phyloP scores from a whole-genome alignment of 2,113 vertebrate species.

The Saiga tatarica region DNA sequence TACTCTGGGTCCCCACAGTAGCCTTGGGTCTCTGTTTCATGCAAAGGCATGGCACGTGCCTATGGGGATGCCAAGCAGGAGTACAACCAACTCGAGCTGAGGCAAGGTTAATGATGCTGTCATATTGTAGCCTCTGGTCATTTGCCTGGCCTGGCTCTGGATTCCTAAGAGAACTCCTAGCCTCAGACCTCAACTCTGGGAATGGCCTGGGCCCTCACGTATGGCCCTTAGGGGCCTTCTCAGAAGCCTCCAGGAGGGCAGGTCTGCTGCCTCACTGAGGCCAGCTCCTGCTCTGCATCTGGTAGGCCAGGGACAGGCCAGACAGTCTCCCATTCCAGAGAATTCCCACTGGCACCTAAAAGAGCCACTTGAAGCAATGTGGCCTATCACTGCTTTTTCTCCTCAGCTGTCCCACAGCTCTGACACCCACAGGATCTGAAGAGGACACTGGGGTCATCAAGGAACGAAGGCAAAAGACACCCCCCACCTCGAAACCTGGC shows the following conservation, averaged over 20 bases:
- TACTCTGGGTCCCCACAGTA: neutral
- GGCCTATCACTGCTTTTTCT: neutral
- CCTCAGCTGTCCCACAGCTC: neutral
- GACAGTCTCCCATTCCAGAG: neutral
- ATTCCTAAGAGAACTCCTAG: neutral
- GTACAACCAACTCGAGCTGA: neutral
- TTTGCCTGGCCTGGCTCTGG: neutral
- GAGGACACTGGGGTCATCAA: neutral
- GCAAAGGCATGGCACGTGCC: neutral
- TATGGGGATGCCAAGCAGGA: neutral
- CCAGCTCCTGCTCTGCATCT: neutral
- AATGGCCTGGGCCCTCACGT: neutral
- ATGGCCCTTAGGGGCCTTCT: neutral
- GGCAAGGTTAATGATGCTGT: neutral
- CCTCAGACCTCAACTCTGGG: neutral
- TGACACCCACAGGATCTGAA: neutral
- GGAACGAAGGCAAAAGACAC: neutral
- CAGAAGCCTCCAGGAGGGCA: neutral
- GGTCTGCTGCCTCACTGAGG: neutral
- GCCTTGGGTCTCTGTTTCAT: neutral
- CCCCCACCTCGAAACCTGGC: neutral
- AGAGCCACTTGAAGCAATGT: neutral
- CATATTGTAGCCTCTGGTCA: neutral
- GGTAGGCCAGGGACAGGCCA: neutral
- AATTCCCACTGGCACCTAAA: neutral